phyloP scores from a whole-genome alignment of 2,888 invertebrate species.

The Acleris emargana region DNA sequence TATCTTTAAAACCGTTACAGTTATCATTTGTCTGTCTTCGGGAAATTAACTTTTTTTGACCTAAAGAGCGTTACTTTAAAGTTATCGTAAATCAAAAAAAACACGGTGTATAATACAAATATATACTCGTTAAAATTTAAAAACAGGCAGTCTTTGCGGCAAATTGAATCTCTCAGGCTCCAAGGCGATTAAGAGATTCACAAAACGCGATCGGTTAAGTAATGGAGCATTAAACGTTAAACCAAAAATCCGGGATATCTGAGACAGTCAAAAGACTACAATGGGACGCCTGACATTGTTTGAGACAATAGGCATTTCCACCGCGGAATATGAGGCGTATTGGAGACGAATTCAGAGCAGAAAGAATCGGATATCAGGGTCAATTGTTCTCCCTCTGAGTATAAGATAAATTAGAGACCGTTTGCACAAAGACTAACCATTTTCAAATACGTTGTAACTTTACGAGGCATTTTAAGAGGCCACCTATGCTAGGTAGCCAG shows the following conservation, averaged over 20 bases:
- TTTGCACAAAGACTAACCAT: background rate
- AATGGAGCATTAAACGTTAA: slow-evolving; percentile 25
- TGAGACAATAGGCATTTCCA: slow-evolving; percentile 15
- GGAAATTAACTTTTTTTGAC: too few species aligned
- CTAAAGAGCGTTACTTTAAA: too few species aligned
- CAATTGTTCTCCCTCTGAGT: slow-evolving; percentile 6
- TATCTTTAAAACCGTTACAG: too few species aligned
- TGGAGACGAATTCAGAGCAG: background rate
- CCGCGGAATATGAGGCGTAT: background rate
- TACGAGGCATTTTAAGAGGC: too few species aligned
- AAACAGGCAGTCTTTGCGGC: background rate
- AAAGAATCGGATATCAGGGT: slow-evolving; percentile 1
- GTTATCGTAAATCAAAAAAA: too few species aligned
- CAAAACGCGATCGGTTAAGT: slow-evolving; percentile 15
- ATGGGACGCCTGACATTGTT: slow-evolving; percentile 7
- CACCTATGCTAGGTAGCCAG: too few species aligned
- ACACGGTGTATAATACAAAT: background rate
- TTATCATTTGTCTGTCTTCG: too few species aligned
- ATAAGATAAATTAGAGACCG: background rate
- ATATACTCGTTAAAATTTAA: slow-evolving; percentile 11
- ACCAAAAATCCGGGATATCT: slow-evolving; percentile 19
- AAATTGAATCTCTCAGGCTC: slow-evolving; percentile 1
- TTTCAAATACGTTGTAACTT: background rate
- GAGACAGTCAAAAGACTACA: slow-evolving; percentile 7
- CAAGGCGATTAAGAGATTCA: slow-evolving; percentile 20